phyloP scores from a whole-genome alignment of 2,113 vertebrate species.

The Sarotherodon lohbergeri region DNA sequence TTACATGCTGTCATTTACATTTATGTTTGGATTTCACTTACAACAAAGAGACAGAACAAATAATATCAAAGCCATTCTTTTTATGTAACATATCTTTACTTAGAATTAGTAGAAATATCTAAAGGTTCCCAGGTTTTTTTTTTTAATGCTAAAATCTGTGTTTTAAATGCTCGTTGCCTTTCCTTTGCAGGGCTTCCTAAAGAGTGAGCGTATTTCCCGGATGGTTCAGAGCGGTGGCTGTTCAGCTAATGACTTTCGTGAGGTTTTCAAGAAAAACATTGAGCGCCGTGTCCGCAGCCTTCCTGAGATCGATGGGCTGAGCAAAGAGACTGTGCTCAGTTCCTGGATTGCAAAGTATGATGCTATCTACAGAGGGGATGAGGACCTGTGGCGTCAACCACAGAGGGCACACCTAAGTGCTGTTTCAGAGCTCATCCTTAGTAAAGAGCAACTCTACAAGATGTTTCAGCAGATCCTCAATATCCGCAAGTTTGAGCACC shows the following conservation, averaged over 20 bases:
- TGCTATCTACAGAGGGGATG: slow-evolving; percentile 89
- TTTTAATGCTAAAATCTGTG: neutral
- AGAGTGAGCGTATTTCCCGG: slow-evolving; percentile 89
- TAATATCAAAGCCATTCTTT: too few relatives aligned
- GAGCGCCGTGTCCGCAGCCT: slow-evolving; percentile 92
- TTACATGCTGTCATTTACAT: neutral
- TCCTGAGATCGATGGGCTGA: slow-evolving; percentile 93
- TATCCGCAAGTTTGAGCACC: slow-evolving; percentile 92
- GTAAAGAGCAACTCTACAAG: slow-evolving; percentile 96
- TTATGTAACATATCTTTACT: too few relatives aligned
- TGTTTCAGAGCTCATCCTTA: slow-evolving; percentile 94
- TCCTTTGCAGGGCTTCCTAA: slow-evolving; percentile 84
- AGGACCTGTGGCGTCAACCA: slow-evolving; percentile 82
- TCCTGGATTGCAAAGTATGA: slow-evolving; percentile 98
- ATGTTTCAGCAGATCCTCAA: slow-evolving; percentile 98
- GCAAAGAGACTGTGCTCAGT: slow-evolving; percentile 96
- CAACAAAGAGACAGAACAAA: too few relatives aligned
- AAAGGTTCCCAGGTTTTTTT: too few relatives aligned
- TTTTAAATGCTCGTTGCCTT: neutral
- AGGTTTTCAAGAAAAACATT: slow-evolving; percentile 97
- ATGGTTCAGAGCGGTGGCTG: slow-evolving; percentile 96
- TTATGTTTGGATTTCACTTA: neutral
- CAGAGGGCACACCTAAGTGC: slow-evolving; percentile 84
- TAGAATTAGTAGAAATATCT: too few relatives aligned
- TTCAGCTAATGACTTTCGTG: slow-evolving; percentile 92